Conservation (phyloP, 2,113 vertebrate species). For the Etia nguti region DNA sequence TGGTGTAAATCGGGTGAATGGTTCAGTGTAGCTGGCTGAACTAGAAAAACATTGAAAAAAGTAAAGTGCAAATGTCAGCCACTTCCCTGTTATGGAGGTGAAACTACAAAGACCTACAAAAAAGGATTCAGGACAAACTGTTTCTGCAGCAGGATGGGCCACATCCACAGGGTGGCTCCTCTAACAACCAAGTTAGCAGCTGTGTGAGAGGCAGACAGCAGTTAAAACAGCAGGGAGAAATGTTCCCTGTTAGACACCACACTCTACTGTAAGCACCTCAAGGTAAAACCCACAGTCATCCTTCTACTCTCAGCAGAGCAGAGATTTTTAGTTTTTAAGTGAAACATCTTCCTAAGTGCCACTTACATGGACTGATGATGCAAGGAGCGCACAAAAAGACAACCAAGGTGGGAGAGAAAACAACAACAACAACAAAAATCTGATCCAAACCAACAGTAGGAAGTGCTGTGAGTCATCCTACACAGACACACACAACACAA, state of each 20-base stretch:
- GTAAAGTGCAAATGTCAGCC: not conserved
- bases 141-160: not conserved
- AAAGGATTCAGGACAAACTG: not conserved
- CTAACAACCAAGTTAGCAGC: not conserved
- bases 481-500: not conserved
- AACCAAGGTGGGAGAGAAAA: not conserved
- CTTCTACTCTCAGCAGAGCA: not conserved
- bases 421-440: not conserved
- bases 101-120: not conserved
- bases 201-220: not conserved
- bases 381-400: not conserved
- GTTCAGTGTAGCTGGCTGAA: not conserved
- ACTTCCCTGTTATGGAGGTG: not conserved
- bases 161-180: not conserved
- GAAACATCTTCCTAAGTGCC: conserved; percentile 2
- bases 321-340: conserved; percentile 1
- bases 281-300: conserved; percentile 20
- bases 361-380: conserved; percentile 21
- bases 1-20: not conserved
- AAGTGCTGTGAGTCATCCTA: not conserved
- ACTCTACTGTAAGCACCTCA: conserved; percentile 7
- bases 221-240: not conserved
- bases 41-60: not conserved
- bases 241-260: not conserved
- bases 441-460: not conserved